Evolutionary conservation across 2,797 vertebrate genomes (phyloP).

Genomic region (Heteromormyrus szaboi): DNA sequence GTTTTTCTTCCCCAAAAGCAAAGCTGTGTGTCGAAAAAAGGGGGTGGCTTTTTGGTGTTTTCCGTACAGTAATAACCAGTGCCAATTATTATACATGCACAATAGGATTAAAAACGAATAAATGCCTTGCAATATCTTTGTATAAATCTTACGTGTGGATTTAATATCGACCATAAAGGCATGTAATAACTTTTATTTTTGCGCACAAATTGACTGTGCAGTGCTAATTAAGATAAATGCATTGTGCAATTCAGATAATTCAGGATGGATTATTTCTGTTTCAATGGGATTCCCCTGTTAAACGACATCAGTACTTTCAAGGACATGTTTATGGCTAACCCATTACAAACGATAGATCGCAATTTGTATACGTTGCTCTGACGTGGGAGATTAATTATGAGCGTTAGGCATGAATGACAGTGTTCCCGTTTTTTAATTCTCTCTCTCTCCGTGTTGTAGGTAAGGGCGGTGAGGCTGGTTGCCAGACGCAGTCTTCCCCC

Average conservation of each 20-base stretch:
- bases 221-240: not conserved
- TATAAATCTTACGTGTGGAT: not conserved
- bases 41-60: not conserved
- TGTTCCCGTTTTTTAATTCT: not conserved
- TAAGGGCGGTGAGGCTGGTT: constrained; percentile 67
- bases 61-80: not conserved
- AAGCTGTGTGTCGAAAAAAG: not conserved
- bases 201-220: not conserved
- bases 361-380: not conserved
- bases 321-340: not conserved
- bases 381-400: not conserved
- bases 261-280: not conserved
- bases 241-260: not conserved
- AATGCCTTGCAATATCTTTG: not conserved
- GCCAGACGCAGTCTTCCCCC: constrained; percentile 67
- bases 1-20: not conserved
- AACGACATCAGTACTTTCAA: constrained; percentile 1
- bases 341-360: not conserved
- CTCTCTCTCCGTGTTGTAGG: constrained; percentile 40
- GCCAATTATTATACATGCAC: not conserved
- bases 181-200: not conserved
- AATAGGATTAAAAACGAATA: not conserved
- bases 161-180: not conserved
- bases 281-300: not conserved
- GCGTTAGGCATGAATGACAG: not conserved